Evolutionary conservation across 2,113 vertebrate genomes (phyloP).

Genomic region (Lonchura striata): DNA sequence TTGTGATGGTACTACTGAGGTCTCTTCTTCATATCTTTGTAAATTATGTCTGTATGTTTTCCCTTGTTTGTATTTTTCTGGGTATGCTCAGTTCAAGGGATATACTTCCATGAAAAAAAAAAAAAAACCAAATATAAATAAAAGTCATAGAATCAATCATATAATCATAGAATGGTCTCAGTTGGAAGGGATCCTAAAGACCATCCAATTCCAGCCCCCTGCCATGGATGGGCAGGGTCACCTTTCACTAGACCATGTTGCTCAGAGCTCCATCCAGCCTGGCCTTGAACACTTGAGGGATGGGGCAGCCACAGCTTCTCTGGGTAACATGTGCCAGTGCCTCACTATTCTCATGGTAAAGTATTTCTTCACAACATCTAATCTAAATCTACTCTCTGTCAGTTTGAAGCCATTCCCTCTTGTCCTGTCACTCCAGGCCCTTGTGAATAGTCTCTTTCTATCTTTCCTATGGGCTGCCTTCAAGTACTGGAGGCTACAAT

Average conservation of each 20-base stretch:
- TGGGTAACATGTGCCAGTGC: rapidly evolving
- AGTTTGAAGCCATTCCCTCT: not conserved
- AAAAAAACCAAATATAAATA: not conserved
- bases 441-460: not conserved
- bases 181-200: not conserved
- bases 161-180: not conserved
- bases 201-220: not conserved
- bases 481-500: not conserved
- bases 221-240: too few species aligned
- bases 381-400: not conserved
- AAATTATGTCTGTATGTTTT: not conserved
- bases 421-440: not conserved
- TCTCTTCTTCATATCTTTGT: not conserved
- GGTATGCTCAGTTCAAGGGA: not conserved
- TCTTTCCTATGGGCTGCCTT: not conserved
- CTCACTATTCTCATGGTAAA: not conserved
- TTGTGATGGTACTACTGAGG: not conserved
- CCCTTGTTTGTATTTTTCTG: not conserved
- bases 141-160: not conserved
- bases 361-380: not conserved
- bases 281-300: not conserved
- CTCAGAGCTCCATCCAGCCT: not conserved
- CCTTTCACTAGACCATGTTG: not conserved
- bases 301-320: not conserved
- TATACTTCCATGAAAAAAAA: not conserved